These are phyloP conservation scores for Pseudomugil tenellus DNA, from an alignment of 2,797 vertebrate species.

Conservation along the genomic window DNA sequence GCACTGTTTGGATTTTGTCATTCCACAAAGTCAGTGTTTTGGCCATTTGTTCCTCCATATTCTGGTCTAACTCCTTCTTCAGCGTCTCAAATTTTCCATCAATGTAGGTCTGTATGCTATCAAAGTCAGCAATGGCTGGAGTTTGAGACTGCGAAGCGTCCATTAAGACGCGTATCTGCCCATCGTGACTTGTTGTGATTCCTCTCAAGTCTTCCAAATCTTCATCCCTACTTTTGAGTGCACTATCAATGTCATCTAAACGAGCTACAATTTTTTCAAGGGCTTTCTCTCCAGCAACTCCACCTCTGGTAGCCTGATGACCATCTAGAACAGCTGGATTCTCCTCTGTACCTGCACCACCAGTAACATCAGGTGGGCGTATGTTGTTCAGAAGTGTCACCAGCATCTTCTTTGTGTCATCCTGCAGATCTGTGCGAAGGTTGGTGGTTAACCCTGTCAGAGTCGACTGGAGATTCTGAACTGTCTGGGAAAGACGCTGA, in stretches of 20 bases:
- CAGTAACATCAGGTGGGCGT: constrained; percentile 74
- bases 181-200: constrained; percentile 88
- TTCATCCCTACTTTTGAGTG: constrained; percentile 88
- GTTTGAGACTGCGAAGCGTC: constrained; percentile 85
- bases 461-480: constrained; percentile 90
- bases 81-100: constrained; percentile 90
- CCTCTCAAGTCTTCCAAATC: constrained; percentile 88
- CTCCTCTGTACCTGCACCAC: constrained; percentile 78
- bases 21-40: constrained; percentile 87
- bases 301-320: constrained; percentile 76
- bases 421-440: constrained; percentile 87
- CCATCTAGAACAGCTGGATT: constrained; percentile 78
- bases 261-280: constrained; percentile 88
- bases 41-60: constrained; percentile 85
- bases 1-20: constrained; percentile 82
- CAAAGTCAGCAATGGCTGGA: constrained; percentile 75
- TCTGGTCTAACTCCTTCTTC: constrained; percentile 87
- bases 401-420: constrained; percentile 88
- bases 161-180: constrained; percentile 91
- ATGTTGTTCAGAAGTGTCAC: constrained; percentile 87
- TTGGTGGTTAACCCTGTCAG: constrained; percentile 86
- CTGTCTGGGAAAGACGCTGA: constrained; percentile 90
- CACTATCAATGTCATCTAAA: constrained; percentile 86
- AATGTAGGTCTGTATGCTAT: constrained; percentile 86
- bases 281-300: constrained; percentile 72